Evolutionary conservation across 2,797 vertebrate species (phyloP).

Genomic region (Aphelocoma californica): DNA sequence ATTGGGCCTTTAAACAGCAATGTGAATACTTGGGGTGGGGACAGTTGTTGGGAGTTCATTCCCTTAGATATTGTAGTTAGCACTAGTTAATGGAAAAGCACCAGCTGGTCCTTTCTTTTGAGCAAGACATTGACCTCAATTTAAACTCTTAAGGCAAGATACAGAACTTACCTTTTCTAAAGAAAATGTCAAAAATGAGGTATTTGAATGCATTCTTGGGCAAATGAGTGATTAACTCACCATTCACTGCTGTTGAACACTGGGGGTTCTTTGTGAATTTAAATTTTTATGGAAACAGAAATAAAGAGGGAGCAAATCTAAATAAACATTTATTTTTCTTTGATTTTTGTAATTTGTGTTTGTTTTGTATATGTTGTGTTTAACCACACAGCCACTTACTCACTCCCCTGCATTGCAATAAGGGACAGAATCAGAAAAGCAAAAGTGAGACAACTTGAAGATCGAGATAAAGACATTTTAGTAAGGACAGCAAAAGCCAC

Average conservation of each 20-base stretch:
- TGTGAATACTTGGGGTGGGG: background rate
- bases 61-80: background rate
- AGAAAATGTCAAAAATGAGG: background rate
- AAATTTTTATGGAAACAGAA: background rate
- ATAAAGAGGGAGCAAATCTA: background rate
- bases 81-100: background rate
- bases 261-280: background rate
- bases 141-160: background rate
- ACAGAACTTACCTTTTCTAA: background rate
- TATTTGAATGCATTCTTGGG: background rate
- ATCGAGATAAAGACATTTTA: background rate
- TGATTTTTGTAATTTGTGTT: background rate
- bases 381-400: background rate
- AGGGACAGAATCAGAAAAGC: background rate
- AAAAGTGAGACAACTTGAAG: background rate
- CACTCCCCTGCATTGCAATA: background rate
- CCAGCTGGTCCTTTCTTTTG: background rate
- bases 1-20: background rate
- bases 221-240: background rate
- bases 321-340: background rate
- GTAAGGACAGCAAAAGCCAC: background rate
- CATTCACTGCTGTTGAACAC: background rate
- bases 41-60: background rate
- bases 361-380: background rate
- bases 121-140: background rate